Evolutionary conservation across 2,888 invertebrate genomes (phyloP), one percentile per base, ranked within the genome.

Genomic region (Cephus nigrinus): DNA sequence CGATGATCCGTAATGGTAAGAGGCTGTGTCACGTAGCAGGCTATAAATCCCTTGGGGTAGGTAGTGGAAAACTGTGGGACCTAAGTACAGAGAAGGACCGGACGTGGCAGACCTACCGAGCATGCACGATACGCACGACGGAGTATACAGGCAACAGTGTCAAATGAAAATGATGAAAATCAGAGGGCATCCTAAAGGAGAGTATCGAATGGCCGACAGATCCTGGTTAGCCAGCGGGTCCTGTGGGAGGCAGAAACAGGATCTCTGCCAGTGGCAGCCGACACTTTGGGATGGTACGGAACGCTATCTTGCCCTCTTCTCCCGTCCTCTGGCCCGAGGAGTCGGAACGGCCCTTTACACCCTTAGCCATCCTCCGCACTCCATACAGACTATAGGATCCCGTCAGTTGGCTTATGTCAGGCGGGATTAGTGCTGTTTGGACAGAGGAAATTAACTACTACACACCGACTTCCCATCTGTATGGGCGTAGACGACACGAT

Each of bases 361-460:
- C 34, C 71, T 31, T 71, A 31, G 32, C 71, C 31, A 71, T 33
- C 71, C 71, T 73, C 33, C 71, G 81, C 33, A 73, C 71, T 71
- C 76, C 79, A 78, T 77, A 74, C 36, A 71, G 79, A 76, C 78
- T 76, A 80, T 77, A 81, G 79, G 31, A 12, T 31, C 77, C 82
- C 88, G 89, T 90, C 89, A 87, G 89, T 90, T 89, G 89, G 90
- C 89, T 90, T 89, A 87, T 90, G 90, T 90, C 90, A 88, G 89
- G 85, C 88, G 88, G 88, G 90, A 91, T 91, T 90, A 90, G 88
- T 84, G 86, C 88, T 91, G 90, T 91, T 91, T 91, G 90, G 89
- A 90, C 89, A 89, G 90, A 89, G 90, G 88, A 91, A 91, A 91
- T 91, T 91, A 91, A 90, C 90, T 90, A 86, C 90, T 86, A 86